Evolutionary conservation across 2,888 invertebrate species (phyloP), one percentile per base, ranked within the genome.

Genomic region (Cerastoderma edule): DNA sequence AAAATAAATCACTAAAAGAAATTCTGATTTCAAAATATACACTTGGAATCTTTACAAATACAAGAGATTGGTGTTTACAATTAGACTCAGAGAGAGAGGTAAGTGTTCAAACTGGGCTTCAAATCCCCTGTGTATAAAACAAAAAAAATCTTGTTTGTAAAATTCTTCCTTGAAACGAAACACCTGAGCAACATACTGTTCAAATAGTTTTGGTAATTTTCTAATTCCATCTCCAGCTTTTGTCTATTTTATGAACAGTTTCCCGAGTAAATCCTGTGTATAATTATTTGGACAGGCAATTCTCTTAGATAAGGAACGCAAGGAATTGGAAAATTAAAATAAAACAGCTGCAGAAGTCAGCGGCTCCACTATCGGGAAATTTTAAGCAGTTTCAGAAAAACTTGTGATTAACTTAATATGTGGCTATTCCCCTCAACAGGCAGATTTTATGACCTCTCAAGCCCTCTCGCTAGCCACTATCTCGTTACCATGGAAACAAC

Each of bases 391-490:
- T 71, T 79, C 76, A 33, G 76, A 72, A 76, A n/a, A 73, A 57
- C 64, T 76, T 76, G 73, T 76, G 80, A 80, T 80, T 73, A 76
- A 80, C 60, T 76, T 76, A 80, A 80, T 80, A 80, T 79, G 75
- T 60, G 79, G 75, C 72, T 70, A 75, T 56, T n/a, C 48, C 63
- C 69, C 72, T 77, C 70, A 75, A 78, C 73, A 75, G 75, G 75
- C 72, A 72, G 54, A 77, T 74, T 80, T 77, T 80, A 77, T 80
- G 80, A 75, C 80, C 77, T 77, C 71, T 60, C 48, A 39, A 75
- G 69, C 69, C 74, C 75, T 75, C 60, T 57, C 74, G 68, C 66
- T 69, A 76, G 76, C 78, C 76, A 76, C 67, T 72, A 82, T 75
- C 76, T 78, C 69, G 78, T 82, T 76, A 57, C 74, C 72, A 82